phyloP scores from a whole-genome alignment of 2,113 vertebrate species.

The Archocentrus centrarchus region DNA sequence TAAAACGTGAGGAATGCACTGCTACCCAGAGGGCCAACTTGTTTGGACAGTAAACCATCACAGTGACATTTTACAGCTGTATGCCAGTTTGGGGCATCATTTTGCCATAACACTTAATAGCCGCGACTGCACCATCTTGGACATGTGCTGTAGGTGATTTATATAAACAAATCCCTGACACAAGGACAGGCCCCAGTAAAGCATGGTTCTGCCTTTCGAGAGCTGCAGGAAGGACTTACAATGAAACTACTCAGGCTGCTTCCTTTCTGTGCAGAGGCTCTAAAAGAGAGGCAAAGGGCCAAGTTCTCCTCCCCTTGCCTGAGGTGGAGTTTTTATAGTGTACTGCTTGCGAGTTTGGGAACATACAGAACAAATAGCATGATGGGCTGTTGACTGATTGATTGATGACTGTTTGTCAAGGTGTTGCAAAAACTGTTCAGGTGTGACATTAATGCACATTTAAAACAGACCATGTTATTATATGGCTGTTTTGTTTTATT shows the following conservation, averaged over 20 bases:
- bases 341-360: slow-evolving; percentile 39
- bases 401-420: slow-evolving; percentile 61
- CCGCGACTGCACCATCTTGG: background rate
- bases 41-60: slow-evolving; percentile 43
- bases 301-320: slow-evolving; percentile 65
- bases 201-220: slow-evolving; percentile 42
- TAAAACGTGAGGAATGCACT: slow-evolving; percentile 53
- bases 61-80: slow-evolving; percentile 37
- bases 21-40: slow-evolving; percentile 40
- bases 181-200: slow-evolving; percentile 20
- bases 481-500: slow-evolving; percentile 11
- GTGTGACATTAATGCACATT: slow-evolving; percentile 49
- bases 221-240: slow-evolving; percentile 68
- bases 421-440: slow-evolving; percentile 54
- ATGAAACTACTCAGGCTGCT: slow-evolving; percentile 64
- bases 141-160: background rate
- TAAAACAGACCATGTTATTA: slow-evolving; percentile 33
- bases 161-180: slow-evolving; percentile 34
- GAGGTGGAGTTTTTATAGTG: slow-evolving; percentile 67
- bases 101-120: background rate
- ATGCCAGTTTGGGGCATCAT: background rate
- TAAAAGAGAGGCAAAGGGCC: slow-evolving; percentile 56
- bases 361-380: slow-evolving; percentile 48
- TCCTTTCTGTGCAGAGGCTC: slow-evolving; percentile 60
- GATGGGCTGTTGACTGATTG: slow-evolving; percentile 66